Conservation (phyloP, 2,113 vertebrate genomes). For the Macquaria ambigua region DNA sequence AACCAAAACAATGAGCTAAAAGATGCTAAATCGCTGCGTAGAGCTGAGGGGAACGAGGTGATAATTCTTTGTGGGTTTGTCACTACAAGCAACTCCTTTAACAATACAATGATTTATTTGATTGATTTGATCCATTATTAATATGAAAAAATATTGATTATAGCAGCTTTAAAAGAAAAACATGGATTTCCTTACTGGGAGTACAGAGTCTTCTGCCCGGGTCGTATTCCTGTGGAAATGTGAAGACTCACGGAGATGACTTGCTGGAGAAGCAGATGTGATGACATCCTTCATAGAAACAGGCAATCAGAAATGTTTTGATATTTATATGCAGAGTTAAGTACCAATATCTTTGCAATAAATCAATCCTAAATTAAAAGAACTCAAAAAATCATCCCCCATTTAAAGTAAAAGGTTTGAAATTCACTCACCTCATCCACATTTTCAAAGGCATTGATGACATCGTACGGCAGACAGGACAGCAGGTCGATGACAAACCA, state of each 20-base stretch:
- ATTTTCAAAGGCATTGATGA: conserved; percentile 99
- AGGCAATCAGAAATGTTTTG: conserved; percentile 9
- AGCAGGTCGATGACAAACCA: conserved; percentile 99
- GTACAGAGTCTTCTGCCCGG: conserved; percentile 80
- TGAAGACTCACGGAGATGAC: conserved; percentile 75
- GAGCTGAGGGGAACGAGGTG: neutral
- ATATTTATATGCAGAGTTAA: neutral
- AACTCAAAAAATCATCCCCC: neutral
- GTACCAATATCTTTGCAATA: neutral
- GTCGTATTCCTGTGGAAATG: conserved; percentile 81
- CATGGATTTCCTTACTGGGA: conserved; percentile 76
- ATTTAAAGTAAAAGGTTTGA: neutral
- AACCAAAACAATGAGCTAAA: neutral
- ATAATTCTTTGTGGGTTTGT: neutral
- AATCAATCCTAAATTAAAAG: neutral
- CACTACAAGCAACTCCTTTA: neutral
- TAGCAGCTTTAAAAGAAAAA: neutral
- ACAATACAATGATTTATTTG: too few species aligned
- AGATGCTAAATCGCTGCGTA: too few species aligned
- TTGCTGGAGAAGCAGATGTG: conserved; percentile 61
- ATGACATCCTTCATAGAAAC: conserved; percentile 74
- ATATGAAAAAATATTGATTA: neutral
- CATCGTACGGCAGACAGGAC: conserved; percentile 98
- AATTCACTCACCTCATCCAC: conserved; percentile 91
- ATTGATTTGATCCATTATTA: neutral